phyloP scores from a whole-genome alignment of 2,797 vertebrate genomes.

The Spinibarbus caldwelli region DNA sequence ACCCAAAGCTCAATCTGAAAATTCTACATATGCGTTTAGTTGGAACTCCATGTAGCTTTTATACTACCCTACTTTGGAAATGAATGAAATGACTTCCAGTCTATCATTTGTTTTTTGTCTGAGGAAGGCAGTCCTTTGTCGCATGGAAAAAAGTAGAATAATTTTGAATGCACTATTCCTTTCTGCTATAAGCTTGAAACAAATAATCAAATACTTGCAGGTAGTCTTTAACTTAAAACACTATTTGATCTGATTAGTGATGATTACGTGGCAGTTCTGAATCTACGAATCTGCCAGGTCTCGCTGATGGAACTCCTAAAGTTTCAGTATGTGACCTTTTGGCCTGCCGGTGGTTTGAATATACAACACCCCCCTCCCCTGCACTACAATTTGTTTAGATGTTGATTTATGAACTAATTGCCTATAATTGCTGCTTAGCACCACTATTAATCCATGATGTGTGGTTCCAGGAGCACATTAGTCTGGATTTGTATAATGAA shows the following conservation, averaged over 20 bases:
- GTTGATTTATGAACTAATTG: slow-evolving; percentile 82
- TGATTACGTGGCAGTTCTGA: neutral
- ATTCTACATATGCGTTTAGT: neutral
- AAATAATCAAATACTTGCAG: neutral
- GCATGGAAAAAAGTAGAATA: neutral
- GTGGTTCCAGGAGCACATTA: slow-evolving; percentile 78
- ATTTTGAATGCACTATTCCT: neutral
- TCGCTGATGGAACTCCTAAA: slow-evolving; percentile 12
- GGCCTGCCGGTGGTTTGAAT: slow-evolving; percentile 50
- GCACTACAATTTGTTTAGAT: slow-evolving; percentile 77
- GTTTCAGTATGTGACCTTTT: too few species aligned
- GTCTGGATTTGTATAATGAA: slow-evolving; percentile 79
- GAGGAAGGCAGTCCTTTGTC: neutral
- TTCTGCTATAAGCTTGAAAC: neutral
- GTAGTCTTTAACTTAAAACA: neutral
- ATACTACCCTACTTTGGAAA: neutral
- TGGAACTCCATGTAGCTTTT: neutral
- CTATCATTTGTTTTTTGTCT: neutral
- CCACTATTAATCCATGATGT: slow-evolving; percentile 77
- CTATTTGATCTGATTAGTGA: neutral
- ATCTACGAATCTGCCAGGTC: neutral
- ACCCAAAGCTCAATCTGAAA: neutral
- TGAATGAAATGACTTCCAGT: neutral
- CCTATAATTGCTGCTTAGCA: slow-evolving; percentile 78
- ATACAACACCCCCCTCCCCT: slow-evolving; percentile 46